phyloP scores from a whole-genome alignment of 2,888 invertebrate genomes.

The Synanthedon vespiformis region DNA sequence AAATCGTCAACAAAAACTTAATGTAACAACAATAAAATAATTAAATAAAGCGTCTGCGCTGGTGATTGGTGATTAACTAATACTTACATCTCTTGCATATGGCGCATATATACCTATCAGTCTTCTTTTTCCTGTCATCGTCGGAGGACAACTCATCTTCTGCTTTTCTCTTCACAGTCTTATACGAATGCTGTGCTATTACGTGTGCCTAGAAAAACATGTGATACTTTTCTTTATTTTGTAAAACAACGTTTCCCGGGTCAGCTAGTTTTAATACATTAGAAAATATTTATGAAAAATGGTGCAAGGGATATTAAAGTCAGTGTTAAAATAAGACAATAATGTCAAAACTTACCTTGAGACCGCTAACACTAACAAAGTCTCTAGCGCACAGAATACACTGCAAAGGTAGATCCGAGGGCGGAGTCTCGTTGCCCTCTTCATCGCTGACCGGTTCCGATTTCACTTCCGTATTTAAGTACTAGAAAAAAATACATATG shows the following conservation, averaged over 20 bases:
- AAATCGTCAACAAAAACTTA: no score
- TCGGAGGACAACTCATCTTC: conserved; percentile 11
- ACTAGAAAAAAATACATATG: conserved; percentile 7
- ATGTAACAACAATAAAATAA: no score
- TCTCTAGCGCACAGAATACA: conserved; percentile 47
- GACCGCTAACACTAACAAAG: conserved; percentile 43
- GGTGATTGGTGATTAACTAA: background rate
- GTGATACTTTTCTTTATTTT: no score
- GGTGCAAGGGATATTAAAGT: no score
- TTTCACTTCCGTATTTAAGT: conserved; percentile 22
- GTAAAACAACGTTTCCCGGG: no score
- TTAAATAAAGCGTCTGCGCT: no score
- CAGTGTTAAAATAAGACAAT: background rate
- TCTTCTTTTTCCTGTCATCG: background rate
- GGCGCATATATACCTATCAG: conserved; percentile 25
- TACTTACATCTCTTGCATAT: conserved; percentile 48
- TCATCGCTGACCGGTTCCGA: conserved; percentile 42
- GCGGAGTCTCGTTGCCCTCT: conserved; percentile 21
- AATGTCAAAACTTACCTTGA: conserved; percentile 32
- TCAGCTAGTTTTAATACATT: no score
- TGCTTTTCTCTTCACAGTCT: conserved; percentile 38
- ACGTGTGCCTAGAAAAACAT: conserved; percentile 42
- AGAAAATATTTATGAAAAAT: no score
- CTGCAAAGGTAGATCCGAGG: conserved; percentile 33
- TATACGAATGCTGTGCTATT: conserved; percentile 55